Evolutionary conservation across 2,888 invertebrate species (phyloP), one percentile per base, ranked within the genome.

Genomic region (Steinernema hermaphroditum): DNA sequence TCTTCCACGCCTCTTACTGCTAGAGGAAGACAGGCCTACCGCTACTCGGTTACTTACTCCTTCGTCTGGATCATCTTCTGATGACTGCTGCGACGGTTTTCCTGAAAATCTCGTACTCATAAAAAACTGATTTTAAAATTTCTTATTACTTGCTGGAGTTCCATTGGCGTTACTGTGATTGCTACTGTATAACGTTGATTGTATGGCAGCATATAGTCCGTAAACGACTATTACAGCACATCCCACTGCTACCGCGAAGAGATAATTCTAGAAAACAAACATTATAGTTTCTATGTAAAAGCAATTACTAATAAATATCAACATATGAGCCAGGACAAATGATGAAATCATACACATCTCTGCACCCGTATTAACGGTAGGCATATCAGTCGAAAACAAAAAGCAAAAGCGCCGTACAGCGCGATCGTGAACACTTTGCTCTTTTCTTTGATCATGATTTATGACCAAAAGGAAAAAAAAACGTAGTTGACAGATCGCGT

Each of bases 41-140:
- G 62, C 29, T 2, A 62, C 62, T 16, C 62, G 62, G 9, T 16
- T 27, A 19, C 62, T 62, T 8, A 62, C 22, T 4, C 22, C 4
- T 32, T 62, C 62, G 27, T 62, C 62, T 4, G 62, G 62, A 16
- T 62, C 62, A 62, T 62, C 62, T 32, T 62, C 62, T 34, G 62
- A 62, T 32, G 62, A 62, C 62, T 62, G 62, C n/a, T 62, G 62
- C 9, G 62, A 62, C 29, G 62, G 62, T 32, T 62, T 62, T 62
- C 62, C 62, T 62, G 4, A 1, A 62, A 14, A 27, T 27, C 6
- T 4, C 41, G 8, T 19, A 2, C 2, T 54, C 19, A 54, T 54
- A 12, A 24, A 16, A 32, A 46, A 46, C n/a, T 6, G 6, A 4
- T 62, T 32, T 14, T 27, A 16, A 4, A 32, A 29, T 29, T 2